Evolutionary conservation across 37 sponge, comb jelly and placozoan species (phyloP), one percentile per base, ranked within the genome.

Genomic region (Halisarca cf. caerulea): DNA sequence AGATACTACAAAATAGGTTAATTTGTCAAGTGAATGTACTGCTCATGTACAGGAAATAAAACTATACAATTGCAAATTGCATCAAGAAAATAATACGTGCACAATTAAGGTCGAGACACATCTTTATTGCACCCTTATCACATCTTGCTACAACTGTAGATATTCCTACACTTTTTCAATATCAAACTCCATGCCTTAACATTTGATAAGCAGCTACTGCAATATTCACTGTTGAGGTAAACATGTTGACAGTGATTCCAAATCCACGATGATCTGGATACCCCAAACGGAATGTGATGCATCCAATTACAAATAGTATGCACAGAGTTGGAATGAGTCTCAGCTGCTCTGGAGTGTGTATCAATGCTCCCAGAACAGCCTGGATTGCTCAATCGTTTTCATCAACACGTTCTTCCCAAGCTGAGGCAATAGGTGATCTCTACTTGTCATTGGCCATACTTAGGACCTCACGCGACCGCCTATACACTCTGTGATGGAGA

Each of bases 251-350:
- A 3, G 57, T 11, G 70, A 90, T 86, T 0, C 91, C 91, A 40
- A 55, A 79, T 14, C 66, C 40, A 5, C 92, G 85, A 41, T 88
- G 85, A 27, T 80, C 18, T 7, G 85, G 88, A 43, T 91, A 91
- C 6, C 92, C 88, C 42, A 87, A 54, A 8, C 32, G 44, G 74
- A 91, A 91, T 59, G 85, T 54, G 17, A 91, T 33, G 0, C 91
- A 80, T 53, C 91, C 91, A 47, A 74, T 32, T 21, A 87, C 55
- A 44, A 83, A 91, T 0, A 25, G 42, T 0, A 80, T 27, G 0
- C 80, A 40, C 66, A 75, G 77, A 42, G 87, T 59, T 41, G 88
- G 88, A 64, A 91, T 82, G 4, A 88, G 24, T 80, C 80, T 84
- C 88, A 88, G 84, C 45, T 84, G 84, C 4, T 84, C 69, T 0